A percentile compares a stretch with the other conserved stretches of the same genome.
These are phyloP conservation scores for Sicus ferrugineus DNA, from an alignment of 2,888 invertebrate species.

Conservation along the genomic window DNA sequence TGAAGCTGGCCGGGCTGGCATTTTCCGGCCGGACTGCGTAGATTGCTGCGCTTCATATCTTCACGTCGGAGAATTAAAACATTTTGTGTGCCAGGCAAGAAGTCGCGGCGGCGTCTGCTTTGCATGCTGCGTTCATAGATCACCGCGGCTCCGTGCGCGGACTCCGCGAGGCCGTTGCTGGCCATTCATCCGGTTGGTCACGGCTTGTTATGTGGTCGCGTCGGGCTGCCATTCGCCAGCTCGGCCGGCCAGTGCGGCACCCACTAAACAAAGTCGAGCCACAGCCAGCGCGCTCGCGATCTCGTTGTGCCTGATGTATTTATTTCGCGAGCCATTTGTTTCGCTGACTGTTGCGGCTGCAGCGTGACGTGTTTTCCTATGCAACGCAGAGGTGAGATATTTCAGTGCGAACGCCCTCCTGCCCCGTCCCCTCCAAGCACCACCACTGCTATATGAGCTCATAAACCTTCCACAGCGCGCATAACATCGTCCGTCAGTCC, in stretches of 20 bases:
- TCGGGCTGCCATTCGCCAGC: neutral
- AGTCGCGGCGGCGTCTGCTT: slow-evolving; percentile 20
- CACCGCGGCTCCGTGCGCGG: neutral
- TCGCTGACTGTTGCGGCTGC: slow-evolving; percentile 8
- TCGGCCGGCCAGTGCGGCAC: slow-evolving; percentile 18
- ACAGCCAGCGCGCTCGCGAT: slow-evolving; percentile 36
- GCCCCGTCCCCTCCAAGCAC: neutral
- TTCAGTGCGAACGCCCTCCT: neutral
- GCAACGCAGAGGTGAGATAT: neutral
- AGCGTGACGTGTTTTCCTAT: slow-evolving; percentile 11
- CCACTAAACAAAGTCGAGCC: slow-evolving; percentile 27
- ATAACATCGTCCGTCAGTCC: neutral
- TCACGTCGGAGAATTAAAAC: slow-evolving; percentile 29
- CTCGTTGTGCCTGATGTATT: slow-evolving; percentile 40
- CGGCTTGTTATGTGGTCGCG: slow-evolving; percentile 26
- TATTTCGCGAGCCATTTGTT: slow-evolving; percentile 19
- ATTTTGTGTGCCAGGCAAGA: slow-evolving; percentile 19
- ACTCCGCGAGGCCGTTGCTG: neutral
- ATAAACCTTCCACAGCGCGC: neutral
- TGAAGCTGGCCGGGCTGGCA: neutral
- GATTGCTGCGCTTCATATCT: slow-evolving; percentile 27
- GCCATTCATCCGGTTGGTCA: slow-evolving; percentile 22
- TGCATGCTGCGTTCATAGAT: slow-evolving; percentile 26
- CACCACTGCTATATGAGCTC: neutral
- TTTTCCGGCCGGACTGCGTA: slow-evolving; percentile 7